Conservation (phyloP, 2,888 invertebrate genomes). For the Hypena proboscidalis region DNA sequence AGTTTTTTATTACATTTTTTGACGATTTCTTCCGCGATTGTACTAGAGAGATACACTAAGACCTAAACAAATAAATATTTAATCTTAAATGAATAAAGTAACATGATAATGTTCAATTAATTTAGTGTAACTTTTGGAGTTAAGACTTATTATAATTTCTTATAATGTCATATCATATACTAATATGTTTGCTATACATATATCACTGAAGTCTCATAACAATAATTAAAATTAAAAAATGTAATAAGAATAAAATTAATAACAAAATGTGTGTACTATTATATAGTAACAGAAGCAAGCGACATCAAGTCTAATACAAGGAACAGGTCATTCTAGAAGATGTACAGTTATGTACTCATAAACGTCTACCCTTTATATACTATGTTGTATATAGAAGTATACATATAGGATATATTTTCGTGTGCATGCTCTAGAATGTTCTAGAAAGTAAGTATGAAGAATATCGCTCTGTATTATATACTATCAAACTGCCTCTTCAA, state of each 20-base stretch:
- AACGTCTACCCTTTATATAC: no score
- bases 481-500: slow-evolving; percentile 29
- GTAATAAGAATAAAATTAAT: slow-evolving; percentile 58
- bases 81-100: slow-evolving; percentile 44
- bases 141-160: slow-evolving; percentile 55
- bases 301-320: slow-evolving; percentile 47
- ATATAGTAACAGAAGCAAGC: slow-evolving; percentile 52
- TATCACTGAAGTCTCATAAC: slow-evolving; percentile 50
- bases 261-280: slow-evolving; percentile 54
- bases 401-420: slow-evolving; percentile 4
- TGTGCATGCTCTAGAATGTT: slow-evolving; percentile 21
- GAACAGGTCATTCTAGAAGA: slow-evolving; percentile 25
- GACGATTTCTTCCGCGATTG: slow-evolving; percentile 49
- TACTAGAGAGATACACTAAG: slow-evolving; percentile 51
- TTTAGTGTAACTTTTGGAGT: slow-evolving; percentile 47
- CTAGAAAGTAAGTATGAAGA: slow-evolving; percentile 33
- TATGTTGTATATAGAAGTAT: neutral
- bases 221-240: slow-evolving; percentile 52
- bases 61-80: slow-evolving; percentile 45
- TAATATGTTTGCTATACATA: slow-evolving; percentile 47
- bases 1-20: slow-evolving; percentile 37
- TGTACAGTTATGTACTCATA: slow-evolving; percentile 12
- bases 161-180: slow-evolving; percentile 50
- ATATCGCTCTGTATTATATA: slow-evolving; percentile 37
- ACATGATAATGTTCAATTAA: slow-evolving; percentile 40